phyloP scores from a whole-genome alignment of 2,113 vertebrate genomes.

The Caranx ignobilis region DNA sequence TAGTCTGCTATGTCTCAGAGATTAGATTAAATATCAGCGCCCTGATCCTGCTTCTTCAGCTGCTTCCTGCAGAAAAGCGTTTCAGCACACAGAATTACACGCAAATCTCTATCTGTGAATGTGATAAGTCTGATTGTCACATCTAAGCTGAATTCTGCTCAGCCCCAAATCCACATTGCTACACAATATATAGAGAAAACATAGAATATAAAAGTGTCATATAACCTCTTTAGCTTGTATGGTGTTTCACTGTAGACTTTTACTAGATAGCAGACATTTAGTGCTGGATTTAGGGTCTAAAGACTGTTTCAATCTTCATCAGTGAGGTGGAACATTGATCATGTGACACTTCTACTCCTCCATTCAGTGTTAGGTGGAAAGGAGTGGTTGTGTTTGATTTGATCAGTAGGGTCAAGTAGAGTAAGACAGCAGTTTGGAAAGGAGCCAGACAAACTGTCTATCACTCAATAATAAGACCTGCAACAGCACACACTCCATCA shows the following conservation, averaged over 20 bases:
- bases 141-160: constrained; percentile 9
- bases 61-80: constrained; percentile 31
- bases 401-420: neutral
- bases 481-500: too few species aligned
- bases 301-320: too few species aligned
- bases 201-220: too few species aligned
- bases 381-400: neutral
- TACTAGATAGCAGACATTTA: too few species aligned
- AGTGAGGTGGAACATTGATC: too few species aligned
- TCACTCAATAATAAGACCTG: too few species aligned
- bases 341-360: too few species aligned
- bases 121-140: constrained; percentile 29
- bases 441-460: too few species aligned
- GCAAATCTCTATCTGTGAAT: constrained; percentile 28
- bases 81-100: constrained; percentile 32
- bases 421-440: neutral
- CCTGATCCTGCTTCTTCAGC: constrained; percentile 38
- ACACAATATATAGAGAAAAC: neutral
- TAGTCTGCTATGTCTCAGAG: constrained; percentile 29
- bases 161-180: neutral
- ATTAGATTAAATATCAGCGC: constrained; percentile 49
- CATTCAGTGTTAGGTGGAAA: too few species aligned
- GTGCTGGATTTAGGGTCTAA: too few species aligned
- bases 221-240: too few species aligned
- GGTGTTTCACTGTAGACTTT: too few species aligned